Evolutionary conservation across 2,113 vertebrate species (phyloP).

Genomic region (Catharus minimus): DNA sequence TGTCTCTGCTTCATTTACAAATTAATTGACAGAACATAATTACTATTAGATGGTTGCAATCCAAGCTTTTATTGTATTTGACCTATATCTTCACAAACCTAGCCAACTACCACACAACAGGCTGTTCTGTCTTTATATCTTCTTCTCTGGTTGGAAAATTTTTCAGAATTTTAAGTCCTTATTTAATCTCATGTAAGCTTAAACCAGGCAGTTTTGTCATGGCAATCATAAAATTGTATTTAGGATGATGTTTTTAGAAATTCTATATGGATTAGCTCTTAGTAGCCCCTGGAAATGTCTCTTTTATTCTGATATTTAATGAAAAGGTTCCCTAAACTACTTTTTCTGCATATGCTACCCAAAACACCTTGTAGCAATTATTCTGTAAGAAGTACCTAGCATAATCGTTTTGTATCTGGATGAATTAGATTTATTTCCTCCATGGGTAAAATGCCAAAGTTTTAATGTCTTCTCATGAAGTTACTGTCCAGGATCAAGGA

Average conservation of each 20-base stretch:
- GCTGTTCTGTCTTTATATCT: neutral
- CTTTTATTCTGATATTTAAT: neutral
- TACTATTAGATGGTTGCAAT: neutral
- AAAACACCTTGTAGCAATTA: neutral
- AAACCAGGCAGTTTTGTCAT: neutral
- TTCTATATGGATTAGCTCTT: neutral
- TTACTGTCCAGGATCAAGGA: neutral
- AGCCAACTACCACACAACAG: neutral
- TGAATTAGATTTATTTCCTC: neutral
- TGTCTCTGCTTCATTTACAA: neutral
- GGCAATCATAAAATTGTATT: neutral
- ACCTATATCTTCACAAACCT: neutral
- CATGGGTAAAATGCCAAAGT: neutral
- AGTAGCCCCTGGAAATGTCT: neutral
- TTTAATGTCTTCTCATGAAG: neutral
- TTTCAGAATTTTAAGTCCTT: neutral
- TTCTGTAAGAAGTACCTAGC: neutral
- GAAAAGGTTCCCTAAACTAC: neutral
- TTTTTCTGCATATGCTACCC: neutral
- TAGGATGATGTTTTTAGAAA: neutral
- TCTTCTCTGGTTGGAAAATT: neutral
- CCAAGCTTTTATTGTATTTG: neutral
- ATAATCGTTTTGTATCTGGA: neutral
- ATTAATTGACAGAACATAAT: neutral
- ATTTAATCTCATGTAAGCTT: neutral